Conservation (phyloP, 2,888 invertebrate genomes). For the Macrosoma leucophasiata region DNA sequence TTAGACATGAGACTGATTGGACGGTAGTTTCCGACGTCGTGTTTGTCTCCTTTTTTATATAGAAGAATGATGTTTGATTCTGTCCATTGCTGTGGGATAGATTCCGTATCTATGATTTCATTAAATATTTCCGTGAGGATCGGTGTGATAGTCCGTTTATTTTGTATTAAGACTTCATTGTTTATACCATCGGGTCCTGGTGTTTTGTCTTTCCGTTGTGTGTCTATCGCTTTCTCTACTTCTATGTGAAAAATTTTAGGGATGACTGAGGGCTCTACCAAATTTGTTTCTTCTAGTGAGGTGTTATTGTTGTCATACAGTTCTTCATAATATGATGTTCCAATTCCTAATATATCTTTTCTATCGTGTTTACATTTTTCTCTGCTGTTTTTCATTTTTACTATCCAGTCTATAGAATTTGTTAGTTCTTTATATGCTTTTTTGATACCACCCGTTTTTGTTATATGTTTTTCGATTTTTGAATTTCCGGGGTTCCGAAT, state of each 20-base stretch:
- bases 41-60: conserved; percentile 17
- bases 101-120: conserved; percentile 8
- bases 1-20: conserved; percentile 20
- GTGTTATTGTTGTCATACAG: conserved; percentile 5
- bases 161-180: conserved; percentile 7
- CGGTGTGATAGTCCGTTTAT: neutral
- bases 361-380: conserved; percentile 2
- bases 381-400: conserved; percentile 7
- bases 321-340: conserved; percentile 5
- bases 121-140: conserved; percentile 12
- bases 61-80: conserved; percentile 13
- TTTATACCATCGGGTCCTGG: conserved; percentile 12
- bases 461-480: no score
- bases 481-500: no score
- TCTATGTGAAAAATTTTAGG: conserved; percentile 21
- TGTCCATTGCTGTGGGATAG: conserved; percentile 12
- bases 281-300: conserved; percentile 2
- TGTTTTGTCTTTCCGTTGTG: conserved; percentile 6
- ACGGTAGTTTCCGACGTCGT: conserved; percentile 19
- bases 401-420: conserved; percentile 12
- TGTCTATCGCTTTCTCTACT: conserved; percentile 19
- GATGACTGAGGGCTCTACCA: conserved; percentile 5
- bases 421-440: conserved; percentile 22
- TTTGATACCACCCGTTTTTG: no score
- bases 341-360: conserved; percentile 8